phyloP scores from a whole-genome alignment of 2,888 invertebrate genomes.

The Bimastos eiseni region DNA sequence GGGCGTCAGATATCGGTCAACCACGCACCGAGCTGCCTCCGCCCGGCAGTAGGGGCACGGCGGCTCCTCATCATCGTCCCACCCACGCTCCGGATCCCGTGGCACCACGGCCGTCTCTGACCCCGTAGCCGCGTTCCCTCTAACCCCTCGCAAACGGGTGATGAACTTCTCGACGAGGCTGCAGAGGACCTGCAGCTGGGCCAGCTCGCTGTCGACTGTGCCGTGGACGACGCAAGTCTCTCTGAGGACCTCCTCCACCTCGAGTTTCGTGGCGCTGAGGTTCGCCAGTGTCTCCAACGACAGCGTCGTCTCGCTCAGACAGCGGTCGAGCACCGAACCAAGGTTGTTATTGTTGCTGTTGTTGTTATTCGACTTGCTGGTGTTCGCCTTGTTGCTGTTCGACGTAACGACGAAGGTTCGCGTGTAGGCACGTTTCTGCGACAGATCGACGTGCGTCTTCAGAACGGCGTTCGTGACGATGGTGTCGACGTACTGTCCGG shows the following conservation, averaged over 20 bases:
- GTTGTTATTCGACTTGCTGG: not conserved
- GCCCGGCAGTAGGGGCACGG: not conserved
- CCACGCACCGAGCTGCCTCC: not conserved
- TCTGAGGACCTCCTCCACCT: not conserved
- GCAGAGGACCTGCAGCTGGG: not conserved
- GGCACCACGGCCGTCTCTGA: not conserved
- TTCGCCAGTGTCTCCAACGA: not conserved
- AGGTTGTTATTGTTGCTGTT: conserved; percentile 26
- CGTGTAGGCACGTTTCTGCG: conserved; percentile 26
- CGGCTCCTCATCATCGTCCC: not conserved
- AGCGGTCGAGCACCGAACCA: not conserved
- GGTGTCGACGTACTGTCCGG: conserved; percentile 38
- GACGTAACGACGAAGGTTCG: conserved; percentile 13
- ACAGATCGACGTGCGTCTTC: conserved; percentile 32
- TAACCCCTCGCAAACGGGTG: not conserved
- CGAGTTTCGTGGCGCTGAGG: conserved; percentile 4
- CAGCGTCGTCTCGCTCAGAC: not conserved
- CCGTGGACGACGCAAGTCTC: not conserved
- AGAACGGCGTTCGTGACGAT: conserved; percentile 39
- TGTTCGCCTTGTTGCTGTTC: conserved; percentile 17
- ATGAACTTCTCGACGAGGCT: not conserved
- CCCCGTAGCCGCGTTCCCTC: not conserved
- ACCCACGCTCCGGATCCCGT: not conserved
- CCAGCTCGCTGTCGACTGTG: not conserved
- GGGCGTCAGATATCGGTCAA: not conserved